Evolutionary conservation across 1,140 invertebrate genomes (phyloP), one percentile per base, ranked within the genome.

Genomic region (Sipha flava): DNA sequence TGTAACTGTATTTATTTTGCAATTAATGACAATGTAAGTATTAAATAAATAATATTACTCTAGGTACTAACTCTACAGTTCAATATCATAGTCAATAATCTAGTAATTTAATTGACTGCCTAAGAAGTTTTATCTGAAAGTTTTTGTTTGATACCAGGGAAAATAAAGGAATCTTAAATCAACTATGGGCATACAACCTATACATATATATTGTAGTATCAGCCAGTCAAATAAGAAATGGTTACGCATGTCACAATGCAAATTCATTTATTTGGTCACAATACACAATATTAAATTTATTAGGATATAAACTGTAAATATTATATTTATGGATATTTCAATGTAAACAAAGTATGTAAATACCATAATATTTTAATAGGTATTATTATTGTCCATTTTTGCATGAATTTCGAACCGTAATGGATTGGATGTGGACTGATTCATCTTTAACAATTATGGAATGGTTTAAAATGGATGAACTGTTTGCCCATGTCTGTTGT

Each of bases 381-480:
- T 81, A 79, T 37, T 70, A 77, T 16, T 66, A 66, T 12, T 79
- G 75, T 47, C 80, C 80, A 9, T 81, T 81, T 37, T 45, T 81
- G 1, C 64, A 79, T 64, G 72, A 81, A 70, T 52, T 79, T 3
- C 54, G 80, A 0, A 66, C 68, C 18, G 23, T 81, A 7, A 26
- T 75, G 6, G 80, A 81, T 68, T 81, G 75, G 72, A 70, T 79
- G 18, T 81, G 80, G 59, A 79, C 75, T 3, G 59, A 77, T 21
- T 79, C 80, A 2, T 34, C 80, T 0, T 59, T 81, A 21, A 70
- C 80, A 26, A 31, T 81, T 23, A 68, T 62, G 9, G 80, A 81
- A 70, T 81, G 80, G 80, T 45, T 81, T 7, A 75, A 75, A 34
- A 79, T 81, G 80, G 80, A 81, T 9, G 75, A 79, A 31, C 64